Conservation (phyloP, 2,113 vertebrate genomes). For the Thunnus maccoyii region DNA sequence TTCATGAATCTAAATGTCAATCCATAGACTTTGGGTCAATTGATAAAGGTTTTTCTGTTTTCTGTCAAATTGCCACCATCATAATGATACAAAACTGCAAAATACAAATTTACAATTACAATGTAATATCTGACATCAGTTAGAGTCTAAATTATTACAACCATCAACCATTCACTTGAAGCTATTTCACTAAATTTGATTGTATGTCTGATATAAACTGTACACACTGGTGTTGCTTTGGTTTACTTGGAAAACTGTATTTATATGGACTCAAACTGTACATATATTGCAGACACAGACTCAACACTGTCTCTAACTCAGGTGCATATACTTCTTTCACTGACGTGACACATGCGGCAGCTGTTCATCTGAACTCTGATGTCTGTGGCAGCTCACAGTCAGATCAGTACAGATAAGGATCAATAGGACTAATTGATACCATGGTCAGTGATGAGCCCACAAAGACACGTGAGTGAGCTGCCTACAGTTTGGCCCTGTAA, state of each 20-base stretch:
- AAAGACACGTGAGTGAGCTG: conserved; percentile 58
- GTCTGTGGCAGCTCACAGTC: neutral
- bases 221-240: too few species aligned
- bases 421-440: conserved; percentile 44
- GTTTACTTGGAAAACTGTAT: too few species aligned
- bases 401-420: conserved; percentile 43
- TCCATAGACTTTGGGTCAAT: neutral
- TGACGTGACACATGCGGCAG: neutral
- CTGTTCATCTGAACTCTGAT: conserved; percentile 6
- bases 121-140: too few species aligned
- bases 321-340: too few species aligned
- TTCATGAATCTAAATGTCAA: conserved; percentile 11
- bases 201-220: too few species aligned
- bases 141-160: too few species aligned
- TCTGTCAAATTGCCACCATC: neutral
- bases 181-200: too few species aligned
- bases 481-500: conserved; percentile 3
- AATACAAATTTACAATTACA: too few species aligned
- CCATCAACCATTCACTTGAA: neutral
- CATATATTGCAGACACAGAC: neutral
- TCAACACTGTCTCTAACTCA: neutral
- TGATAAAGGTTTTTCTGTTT: neutral
- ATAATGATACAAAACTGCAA: neutral
- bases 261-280: too few species aligned
- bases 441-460: conserved; percentile 2